A percentile compares a stretch with the other conserved stretches of the same genome.
Evolutionary conservation across 2,113 vertebrate genomes (phyloP).

Genomic region (Hymenochirus boettgeri): DNA sequence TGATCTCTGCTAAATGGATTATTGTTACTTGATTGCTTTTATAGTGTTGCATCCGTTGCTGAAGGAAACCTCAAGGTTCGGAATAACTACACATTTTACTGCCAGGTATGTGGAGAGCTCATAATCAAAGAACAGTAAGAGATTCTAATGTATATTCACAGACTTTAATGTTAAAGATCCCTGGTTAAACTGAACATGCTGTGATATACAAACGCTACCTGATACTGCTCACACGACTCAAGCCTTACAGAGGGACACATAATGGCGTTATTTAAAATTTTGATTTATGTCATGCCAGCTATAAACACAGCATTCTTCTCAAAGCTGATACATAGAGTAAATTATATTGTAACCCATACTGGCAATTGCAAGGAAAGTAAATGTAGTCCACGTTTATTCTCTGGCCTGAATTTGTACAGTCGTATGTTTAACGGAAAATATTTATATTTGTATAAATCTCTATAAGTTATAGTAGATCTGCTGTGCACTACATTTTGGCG

Average conservation of each 20-base stretch:
- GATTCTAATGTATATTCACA: conserved; percentile 15
- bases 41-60: conserved; percentile 62
- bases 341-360: background rate
- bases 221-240: background rate
- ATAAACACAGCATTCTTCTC: background rate
- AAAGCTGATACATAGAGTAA: background rate
- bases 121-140: conserved; percentile 79
- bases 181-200: conserved; percentile 1
- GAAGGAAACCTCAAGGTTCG: conserved; percentile 63
- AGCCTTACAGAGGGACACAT: background rate
- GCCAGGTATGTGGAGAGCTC: conserved; percentile 78
- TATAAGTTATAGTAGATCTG: no score
- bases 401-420: no score
- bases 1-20: background rate
- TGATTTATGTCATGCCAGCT: background rate
- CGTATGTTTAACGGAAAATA: no score
- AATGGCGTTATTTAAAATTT: background rate
- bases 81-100: conserved; percentile 71
- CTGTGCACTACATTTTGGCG: no score
- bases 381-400: no score
- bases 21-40: conserved; percentile 15
- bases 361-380: no score
- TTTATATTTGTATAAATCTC: no score
- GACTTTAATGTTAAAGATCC: background rate
- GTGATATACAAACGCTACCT: background rate